Evolutionary conservation across 2,113 vertebrate species (phyloP).

Genomic region (Myiozetetes cayanensis): DNA sequence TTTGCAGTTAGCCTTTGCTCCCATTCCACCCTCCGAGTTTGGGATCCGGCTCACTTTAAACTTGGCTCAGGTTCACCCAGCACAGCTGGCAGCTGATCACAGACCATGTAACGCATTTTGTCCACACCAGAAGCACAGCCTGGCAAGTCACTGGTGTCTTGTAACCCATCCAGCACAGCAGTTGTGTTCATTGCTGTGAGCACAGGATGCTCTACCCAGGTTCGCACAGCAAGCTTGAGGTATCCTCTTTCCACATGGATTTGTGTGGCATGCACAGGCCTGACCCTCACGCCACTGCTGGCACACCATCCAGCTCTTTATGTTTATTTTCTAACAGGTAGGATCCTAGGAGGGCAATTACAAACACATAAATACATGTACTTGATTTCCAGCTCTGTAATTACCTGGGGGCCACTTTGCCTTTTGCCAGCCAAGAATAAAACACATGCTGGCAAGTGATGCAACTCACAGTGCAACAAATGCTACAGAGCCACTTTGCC

Average conservation of each 20-base stretch:
- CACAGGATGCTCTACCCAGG: not conserved
- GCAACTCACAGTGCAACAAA: not conserved
- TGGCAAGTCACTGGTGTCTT: not conserved
- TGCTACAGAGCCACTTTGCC: not conserved
- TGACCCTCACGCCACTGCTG: not conserved
- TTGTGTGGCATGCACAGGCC: not conserved
- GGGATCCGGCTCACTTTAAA: not conserved
- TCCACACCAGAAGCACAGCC: rapidly evolving
- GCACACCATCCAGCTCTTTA: not conserved
- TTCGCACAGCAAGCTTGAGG: not conserved
- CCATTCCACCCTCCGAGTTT: not conserved
- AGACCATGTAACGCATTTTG: not conserved
- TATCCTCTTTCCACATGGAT: not conserved
- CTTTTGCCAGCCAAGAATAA: not conserved
- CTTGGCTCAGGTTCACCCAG: not conserved
- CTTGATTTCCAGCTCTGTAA: not conserved
- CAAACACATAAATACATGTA: not conserved
- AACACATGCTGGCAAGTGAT: not conserved
- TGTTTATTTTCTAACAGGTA: not conserved
- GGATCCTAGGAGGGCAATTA: not conserved
- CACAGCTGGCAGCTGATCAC: not conserved
- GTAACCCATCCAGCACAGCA: not conserved
- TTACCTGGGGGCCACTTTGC: not conserved
- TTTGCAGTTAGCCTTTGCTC: not conserved
- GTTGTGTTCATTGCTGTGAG: too few species aligned